Percentiles rank a stretch among this genome's conserved stretches.
These are phyloP conservation scores for Adela reaumurella DNA, from an alignment of 2,888 invertebrate genomes.

Conservation along the genomic window DNA sequence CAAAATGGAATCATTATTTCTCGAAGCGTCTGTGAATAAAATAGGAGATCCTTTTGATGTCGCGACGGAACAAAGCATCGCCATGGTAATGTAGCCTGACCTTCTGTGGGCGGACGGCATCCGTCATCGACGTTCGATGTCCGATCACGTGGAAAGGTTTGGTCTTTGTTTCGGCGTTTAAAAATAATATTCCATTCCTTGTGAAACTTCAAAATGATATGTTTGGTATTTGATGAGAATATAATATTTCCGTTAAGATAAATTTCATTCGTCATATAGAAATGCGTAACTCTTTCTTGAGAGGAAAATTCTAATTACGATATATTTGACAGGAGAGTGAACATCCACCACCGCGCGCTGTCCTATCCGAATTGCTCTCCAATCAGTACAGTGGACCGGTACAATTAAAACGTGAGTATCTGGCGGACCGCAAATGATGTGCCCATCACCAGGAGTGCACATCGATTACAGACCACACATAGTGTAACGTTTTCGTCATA, in stretches of 20 bases:
- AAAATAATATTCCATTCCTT: too few species aligned
- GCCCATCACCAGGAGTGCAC: neutral
- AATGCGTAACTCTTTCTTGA: too few species aligned
- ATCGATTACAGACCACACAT: too few species aligned
- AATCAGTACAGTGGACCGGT: neutral
- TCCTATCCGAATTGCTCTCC: neutral
- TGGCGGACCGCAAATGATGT: neutral
- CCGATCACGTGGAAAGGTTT: too few species aligned
- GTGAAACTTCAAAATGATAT: too few species aligned
- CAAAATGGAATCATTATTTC: conserved; percentile 20
- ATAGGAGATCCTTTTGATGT: conserved; percentile 29
- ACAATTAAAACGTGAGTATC: neutral
- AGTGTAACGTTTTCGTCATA: too few species aligned
- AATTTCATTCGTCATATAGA: too few species aligned
- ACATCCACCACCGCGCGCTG: neutral
- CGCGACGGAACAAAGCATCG: conserved; percentile 19
- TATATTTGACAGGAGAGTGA: neutral
- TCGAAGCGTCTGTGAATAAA: conserved; percentile 30
- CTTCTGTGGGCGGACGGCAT: neutral
- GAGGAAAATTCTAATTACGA: neutral
- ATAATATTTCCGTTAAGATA: too few species aligned
- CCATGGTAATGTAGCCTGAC: conserved; percentile 19
- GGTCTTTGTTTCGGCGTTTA: too few species aligned
- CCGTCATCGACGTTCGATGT: too few species aligned
- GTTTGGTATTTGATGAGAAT: too few species aligned